These are phyloP conservation scores for Agrochola lota DNA, from an alignment of 2,888 invertebrate genomes.

Conservation along the genomic window DNA sequence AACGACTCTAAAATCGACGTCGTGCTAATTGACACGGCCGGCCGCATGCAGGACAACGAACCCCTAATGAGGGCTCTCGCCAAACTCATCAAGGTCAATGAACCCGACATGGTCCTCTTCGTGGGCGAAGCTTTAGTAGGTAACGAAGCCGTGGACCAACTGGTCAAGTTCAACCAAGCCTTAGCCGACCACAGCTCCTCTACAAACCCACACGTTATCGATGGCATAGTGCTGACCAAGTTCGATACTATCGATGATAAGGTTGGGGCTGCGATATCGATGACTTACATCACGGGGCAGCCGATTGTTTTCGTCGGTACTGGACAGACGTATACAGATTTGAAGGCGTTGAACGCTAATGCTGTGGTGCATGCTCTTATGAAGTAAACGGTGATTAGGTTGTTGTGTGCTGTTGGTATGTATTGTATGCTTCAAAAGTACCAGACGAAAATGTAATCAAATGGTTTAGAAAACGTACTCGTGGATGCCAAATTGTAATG, in stretches of 20 bases:
- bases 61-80: constrained; percentile 99
- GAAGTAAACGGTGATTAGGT: constrained; percentile 91
- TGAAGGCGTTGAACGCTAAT: constrained; percentile 98
- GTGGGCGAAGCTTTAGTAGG: constrained; percentile 99
- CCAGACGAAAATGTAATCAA: neutral
- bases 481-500: neutral
- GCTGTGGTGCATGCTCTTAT: constrained; percentile 99
- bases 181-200: constrained; percentile 97
- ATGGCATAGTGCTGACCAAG: constrained; percentile 99
- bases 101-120: constrained; percentile 99
- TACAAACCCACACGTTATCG: constrained; percentile 96
- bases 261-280: constrained; percentile 99
- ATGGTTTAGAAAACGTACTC: neutral
- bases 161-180: constrained; percentile 99
- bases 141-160: constrained; percentile 99
- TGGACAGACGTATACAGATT: constrained; percentile 99
- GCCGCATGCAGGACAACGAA: constrained; percentile 99
- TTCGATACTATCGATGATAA: constrained; percentile 99
- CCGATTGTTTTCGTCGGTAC: constrained; percentile 99
- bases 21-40: constrained; percentile 99
- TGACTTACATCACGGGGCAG: constrained; percentile 99
- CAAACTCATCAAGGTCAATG: constrained; percentile 98
- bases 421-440: neutral
- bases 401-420: constrained; percentile 51
- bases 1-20: constrained; percentile 95